A percentile compares a stretch with the other conserved stretches of the same genome.
Evolutionary conservation across 37 sponge, comb jelly and placozoan species (phyloP).

Genomic region (Chondrosia reniformis): DNA sequence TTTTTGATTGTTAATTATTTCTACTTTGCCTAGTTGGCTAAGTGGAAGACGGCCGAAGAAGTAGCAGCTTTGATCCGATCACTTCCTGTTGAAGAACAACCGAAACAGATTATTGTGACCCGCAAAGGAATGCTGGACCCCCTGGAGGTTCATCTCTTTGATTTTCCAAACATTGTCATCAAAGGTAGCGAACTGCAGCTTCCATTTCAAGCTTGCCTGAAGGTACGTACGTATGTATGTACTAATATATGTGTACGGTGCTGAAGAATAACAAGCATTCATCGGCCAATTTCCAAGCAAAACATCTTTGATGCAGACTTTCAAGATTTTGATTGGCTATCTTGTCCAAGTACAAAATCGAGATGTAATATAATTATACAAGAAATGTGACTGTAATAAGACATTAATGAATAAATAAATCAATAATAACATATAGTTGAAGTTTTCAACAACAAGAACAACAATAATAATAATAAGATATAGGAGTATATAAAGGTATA

Average conservation of each 20-base stretch:
- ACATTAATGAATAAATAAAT: no score
- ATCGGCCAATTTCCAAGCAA: no score
- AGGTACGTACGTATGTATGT: conserved; percentile 35
- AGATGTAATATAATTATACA: no score
- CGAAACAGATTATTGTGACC: conserved; percentile 99
- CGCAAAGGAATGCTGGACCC: conserved; percentile 99
- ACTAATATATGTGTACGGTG: background rate
- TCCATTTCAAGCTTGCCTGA: conserved; percentile 99
- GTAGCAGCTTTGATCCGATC: conserved; percentile 98
- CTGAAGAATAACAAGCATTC: background rate
- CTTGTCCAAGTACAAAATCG: no score
- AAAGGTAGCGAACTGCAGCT: conserved; percentile 99
- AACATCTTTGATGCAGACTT: no score
- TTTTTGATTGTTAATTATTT: background rate
- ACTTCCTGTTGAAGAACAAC: conserved; percentile 99
- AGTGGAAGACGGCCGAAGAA: conserved; percentile 99
- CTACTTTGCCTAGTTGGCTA: conserved; percentile 69
- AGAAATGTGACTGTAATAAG: no score
- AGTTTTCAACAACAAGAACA: no score
- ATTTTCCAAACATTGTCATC: conserved; percentile 99
- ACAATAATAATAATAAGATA: background rate
- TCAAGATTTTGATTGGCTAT: no score
- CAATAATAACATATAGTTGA: no score
- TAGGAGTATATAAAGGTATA: background rate
- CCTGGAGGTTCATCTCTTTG: conserved; percentile 96